Evolutionary conservation across 2,797 vertebrate genomes (phyloP).

Genomic region (Anas acuta): DNA sequence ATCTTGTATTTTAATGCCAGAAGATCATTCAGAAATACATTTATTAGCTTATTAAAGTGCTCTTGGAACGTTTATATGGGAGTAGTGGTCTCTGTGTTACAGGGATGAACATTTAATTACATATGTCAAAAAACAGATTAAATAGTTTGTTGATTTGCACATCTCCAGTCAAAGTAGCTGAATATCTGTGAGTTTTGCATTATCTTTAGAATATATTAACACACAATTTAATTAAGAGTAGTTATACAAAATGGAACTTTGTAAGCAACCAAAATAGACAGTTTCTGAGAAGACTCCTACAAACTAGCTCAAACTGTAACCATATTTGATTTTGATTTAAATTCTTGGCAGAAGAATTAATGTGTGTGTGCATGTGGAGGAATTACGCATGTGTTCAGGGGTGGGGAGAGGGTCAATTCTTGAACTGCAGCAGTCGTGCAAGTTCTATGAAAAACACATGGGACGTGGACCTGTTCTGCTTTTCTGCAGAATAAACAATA

Average conservation of each 20-base stretch:
- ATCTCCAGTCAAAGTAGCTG: not conserved
- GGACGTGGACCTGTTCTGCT: not conserved
- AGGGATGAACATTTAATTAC: not conserved
- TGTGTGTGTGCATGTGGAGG: not conserved
- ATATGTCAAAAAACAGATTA: not conserved
- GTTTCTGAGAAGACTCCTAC: conserved; percentile 32
- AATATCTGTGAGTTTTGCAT: conserved; percentile 14
- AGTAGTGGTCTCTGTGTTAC: not conserved
- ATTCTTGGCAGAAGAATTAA: conserved; percentile 29
- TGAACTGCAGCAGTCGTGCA: not conserved
- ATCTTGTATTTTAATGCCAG: conserved; percentile 57
- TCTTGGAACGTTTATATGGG: not conserved
- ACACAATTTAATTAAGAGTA: not conserved
- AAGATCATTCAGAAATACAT: conserved; percentile 51
- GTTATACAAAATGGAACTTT: conserved; percentile 46
- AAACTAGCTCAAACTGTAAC: conserved; percentile 33
- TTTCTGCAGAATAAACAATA: not conserved
- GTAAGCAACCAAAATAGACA: not conserved
- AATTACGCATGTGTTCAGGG: not conserved
- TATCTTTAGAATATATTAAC: not conserved
- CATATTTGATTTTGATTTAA: conserved; percentile 16
- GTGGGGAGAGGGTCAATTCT: conserved; percentile 4
- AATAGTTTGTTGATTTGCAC: not conserved
- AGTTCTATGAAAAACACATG: not conserved
- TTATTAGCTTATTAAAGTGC: conserved; percentile 46